These are phyloP conservation scores for Microchirus variegatus DNA, from an alignment of 2,797 vertebrate species.

Conservation along the genomic window DNA sequence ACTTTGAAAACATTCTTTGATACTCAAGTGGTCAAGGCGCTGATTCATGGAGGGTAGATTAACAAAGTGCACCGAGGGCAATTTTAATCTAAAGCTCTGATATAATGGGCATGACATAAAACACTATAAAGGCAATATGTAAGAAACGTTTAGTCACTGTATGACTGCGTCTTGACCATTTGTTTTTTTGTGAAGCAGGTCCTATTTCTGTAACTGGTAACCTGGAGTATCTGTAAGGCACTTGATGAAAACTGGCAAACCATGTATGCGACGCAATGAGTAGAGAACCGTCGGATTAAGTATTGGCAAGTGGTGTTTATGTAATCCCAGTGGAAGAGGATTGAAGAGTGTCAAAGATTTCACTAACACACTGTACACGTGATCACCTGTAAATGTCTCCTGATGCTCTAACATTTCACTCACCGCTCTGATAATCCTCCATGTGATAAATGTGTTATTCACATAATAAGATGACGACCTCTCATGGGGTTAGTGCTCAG, in stretches of 20 bases:
- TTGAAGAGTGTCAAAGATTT: not conserved
- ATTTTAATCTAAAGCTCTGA: too few species aligned
- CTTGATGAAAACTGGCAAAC: too few species aligned
- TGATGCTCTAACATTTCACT: not conserved
- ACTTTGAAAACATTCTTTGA: conserved; percentile 45
- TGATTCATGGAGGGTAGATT: conserved; percentile 13
- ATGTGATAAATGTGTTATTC: conserved; percentile 30
- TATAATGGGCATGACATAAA: too few species aligned
- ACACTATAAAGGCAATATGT: too few species aligned
- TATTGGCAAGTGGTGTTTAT: not conserved
- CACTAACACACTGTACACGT: not conserved
- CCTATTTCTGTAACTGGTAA: too few species aligned
- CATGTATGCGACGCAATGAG: too few species aligned
- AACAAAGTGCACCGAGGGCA: too few species aligned
- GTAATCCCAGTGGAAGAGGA: conserved; percentile 11
- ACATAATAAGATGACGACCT: conserved; percentile 13
- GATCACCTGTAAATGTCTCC: conserved; percentile 18
- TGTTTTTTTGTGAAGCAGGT: too few species aligned
- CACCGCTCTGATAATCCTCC: conserved; percentile 2
- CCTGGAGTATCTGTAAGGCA: too few species aligned
- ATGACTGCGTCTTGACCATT: too few species aligned
- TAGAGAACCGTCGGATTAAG: too few species aligned
- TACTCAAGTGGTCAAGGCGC: conserved; percentile 43
- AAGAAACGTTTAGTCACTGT: too few species aligned
- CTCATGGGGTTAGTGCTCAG: conserved; percentile 1